Evolutionary conservation across 2,113 vertebrate genomes (phyloP).

Genomic region (Ancistrus triradiatus): DNA sequence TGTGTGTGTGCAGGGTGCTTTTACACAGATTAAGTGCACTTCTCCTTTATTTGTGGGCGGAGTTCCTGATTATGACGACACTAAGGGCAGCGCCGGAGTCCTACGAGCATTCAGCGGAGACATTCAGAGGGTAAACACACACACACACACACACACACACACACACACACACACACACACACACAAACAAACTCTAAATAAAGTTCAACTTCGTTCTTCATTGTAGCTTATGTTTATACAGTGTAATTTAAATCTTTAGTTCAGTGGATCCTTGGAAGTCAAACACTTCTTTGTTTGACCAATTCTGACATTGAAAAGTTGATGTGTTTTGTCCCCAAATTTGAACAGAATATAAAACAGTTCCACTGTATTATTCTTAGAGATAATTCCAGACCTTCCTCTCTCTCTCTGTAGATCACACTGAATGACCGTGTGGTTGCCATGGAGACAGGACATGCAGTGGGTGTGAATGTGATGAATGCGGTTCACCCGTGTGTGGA

Average conservation of each 20-base stretch:
- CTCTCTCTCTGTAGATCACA: constrained; percentile 66
- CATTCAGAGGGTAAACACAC: constrained; percentile 81
- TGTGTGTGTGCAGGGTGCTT: constrained; percentile 77
- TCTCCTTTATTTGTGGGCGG: constrained; percentile 87
- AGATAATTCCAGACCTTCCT: no score
- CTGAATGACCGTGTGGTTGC: constrained; percentile 82
- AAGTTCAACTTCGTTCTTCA: no score
- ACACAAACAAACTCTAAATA: no score
- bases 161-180: no score
- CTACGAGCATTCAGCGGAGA: constrained; percentile 82
- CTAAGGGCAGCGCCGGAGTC: constrained; percentile 81
- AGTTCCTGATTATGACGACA: constrained; percentile 79
- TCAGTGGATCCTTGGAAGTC: no score
- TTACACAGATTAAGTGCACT: constrained; percentile 96
- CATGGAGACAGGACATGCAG: constrained; percentile 68
- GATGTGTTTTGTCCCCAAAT: no score
- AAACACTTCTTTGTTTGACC: not conserved
- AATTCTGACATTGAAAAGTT: no score
- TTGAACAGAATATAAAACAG: no score
- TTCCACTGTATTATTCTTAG: no score
- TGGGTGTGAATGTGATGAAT: constrained; percentile 85
- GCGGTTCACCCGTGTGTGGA: constrained; percentile 80
- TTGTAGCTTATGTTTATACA: no score
- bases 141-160: no score
- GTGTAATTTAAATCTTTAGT: no score